Evolutionary conservation across 2,888 invertebrate genomes (phyloP).

Genomic region (Abrostola triplasia): DNA sequence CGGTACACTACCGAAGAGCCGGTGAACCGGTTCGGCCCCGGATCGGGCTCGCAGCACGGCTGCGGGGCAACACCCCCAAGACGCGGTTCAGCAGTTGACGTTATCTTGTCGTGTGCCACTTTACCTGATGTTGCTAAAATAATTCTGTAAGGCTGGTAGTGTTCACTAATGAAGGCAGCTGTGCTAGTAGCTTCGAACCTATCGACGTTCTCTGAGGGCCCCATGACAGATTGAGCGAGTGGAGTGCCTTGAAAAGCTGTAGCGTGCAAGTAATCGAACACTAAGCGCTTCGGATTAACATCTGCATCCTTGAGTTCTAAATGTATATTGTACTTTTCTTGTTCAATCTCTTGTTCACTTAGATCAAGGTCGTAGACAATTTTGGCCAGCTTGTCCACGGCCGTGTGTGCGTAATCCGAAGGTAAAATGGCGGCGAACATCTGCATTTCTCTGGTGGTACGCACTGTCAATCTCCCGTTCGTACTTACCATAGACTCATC

Average conservation of each 20-base stretch:
- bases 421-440: constrained; percentile 64
- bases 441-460: constrained; percentile 73
- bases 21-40: constrained; percentile 61
- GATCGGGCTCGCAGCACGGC: constrained; percentile 43
- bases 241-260: constrained; percentile 85
- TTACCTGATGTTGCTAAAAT: constrained; percentile 92
- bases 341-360: constrained; percentile 61
- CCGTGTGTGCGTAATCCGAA: constrained; percentile 35
- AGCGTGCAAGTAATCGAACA: constrained; percentile 83
- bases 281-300: constrained; percentile 68
- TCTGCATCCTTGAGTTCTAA: constrained; percentile 74
- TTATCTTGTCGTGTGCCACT: constrained; percentile 90
- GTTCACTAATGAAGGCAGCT: constrained; percentile 58
- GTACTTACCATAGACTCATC: constrained; percentile 52
- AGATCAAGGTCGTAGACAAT: constrained; percentile 65
- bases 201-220: constrained; percentile 90
- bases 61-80: constrained; percentile 82
- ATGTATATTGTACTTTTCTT: constrained; percentile 67
- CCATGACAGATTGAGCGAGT: constrained; percentile 81
- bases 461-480: constrained; percentile 63
- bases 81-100: constrained; percentile 84
- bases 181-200: constrained; percentile 82
- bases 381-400: constrained; percentile 61
- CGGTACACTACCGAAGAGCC: constrained; percentile 62
- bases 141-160: constrained; percentile 87